Base-by-base conservation (phyloP, 2,797 vertebrate genomes). In the Ciconia nigra region DNA sequence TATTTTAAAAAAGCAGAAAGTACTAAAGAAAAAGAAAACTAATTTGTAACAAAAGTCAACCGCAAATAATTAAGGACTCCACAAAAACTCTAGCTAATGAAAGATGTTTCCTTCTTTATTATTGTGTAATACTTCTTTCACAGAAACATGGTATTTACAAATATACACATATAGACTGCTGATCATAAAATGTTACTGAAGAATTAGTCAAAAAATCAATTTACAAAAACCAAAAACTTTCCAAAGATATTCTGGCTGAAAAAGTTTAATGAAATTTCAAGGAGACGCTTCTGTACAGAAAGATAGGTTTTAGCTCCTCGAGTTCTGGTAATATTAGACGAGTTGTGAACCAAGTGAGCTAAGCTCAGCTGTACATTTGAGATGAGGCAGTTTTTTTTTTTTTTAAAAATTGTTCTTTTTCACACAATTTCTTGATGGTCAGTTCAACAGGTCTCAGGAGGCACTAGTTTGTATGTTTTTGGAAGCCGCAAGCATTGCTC, bases 401-500 rank as follows among this genome's bases (percentile, higher is more conserved):
- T 90, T 86, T 87, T 81, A 29, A 62, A 62, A 49, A 85, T 55
- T 71, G 72, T 41, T 93, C 55, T 65, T 93, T 87, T 92, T 52
- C 94, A 76, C 39, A 76, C 63, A 20, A 88, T 85, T 76, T 88
- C 81, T 89, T 70, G 37, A 84, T 9, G 81, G 69, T 42, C 49
- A 90, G 46, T 44, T 79, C 35, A 59, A 47, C 21, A 41, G 54
- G 33, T 93, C 98, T 99, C 98, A 99, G 97, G 99, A 99, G 63
- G 98, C 98, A 90, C 99, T 99, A 85, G 98, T 98, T 66, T 99
- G 99, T 96, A 99, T 98, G 97, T 99, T 99, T 98, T 99, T 99
- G 84, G 99, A 99, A 93, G 99, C 98, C 84, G 99, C 99, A 69
- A 99, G 98, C 99, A 99, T 99, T 49, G 99, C 99, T 97, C 99